These are phyloP conservation scores for Rhabdornis inornatus DNA, from an alignment of 2,113 vertebrate species.

Conservation along the genomic window DNA sequence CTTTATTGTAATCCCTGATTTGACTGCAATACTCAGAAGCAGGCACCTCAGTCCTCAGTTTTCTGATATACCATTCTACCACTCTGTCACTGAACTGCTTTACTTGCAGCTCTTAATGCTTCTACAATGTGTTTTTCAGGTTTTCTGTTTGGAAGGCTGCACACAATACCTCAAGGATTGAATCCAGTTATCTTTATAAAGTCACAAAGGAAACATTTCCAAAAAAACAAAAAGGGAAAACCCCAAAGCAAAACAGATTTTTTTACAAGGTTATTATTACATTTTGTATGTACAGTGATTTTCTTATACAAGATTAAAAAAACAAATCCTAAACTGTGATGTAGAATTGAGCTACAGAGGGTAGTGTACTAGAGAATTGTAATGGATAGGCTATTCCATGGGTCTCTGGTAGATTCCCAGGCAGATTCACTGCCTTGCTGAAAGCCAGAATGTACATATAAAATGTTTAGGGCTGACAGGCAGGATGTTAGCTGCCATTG, in stretches of 20 bases:
- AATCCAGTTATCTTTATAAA: not conserved
- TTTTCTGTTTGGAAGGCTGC: slow-evolving; percentile 42
- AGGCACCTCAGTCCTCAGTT: not conserved
- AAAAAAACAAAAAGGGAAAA: too few species aligned
- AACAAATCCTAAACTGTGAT: not conserved
- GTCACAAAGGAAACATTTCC: not conserved
- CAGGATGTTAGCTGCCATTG: not conserved
- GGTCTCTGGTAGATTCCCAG: not conserved
- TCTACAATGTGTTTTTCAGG: slow-evolving; percentile 3
- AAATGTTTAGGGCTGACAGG: slow-evolving; percentile 11
- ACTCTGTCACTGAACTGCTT: not conserved
- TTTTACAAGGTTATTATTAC: not conserved
- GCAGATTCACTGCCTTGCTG: not conserved
- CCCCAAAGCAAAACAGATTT: not conserved
- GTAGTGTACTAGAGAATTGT: slow-evolving; percentile 1
- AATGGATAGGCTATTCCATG: not conserved
- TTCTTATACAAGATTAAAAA: not conserved
- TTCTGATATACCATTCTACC: not conserved
- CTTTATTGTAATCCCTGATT: not conserved
- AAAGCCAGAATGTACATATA: not conserved
- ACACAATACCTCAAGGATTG: not conserved
- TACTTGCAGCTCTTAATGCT: slow-evolving; percentile 26
- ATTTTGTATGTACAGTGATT: not conserved
- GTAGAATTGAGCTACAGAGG: not conserved
- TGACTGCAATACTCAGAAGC: not conserved